Evolutionary conservation across 2,797 vertebrate species (phyloP).

Genomic region (Calcarius lapponicus): DNA sequence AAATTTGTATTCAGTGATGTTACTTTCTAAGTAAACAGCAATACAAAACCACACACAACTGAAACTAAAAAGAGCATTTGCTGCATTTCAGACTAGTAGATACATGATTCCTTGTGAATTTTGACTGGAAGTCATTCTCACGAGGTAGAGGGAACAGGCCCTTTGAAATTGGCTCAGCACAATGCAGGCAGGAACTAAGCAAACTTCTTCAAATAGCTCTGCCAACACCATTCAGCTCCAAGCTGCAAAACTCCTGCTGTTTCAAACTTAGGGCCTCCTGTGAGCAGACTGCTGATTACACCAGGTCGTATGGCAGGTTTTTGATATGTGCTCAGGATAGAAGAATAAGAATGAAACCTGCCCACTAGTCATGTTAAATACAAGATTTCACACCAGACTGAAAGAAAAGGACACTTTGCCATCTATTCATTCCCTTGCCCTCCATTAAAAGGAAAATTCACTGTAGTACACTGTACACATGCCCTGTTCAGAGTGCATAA

Average conservation of each 20-base stretch:
- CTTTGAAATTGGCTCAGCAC: conserved; percentile 13
- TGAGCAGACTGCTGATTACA: conserved; percentile 43
- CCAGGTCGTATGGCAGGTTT: conserved; percentile 17
- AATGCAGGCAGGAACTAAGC: conserved; percentile 34
- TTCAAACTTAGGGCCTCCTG: conserved; percentile 17
- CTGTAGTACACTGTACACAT: background rate
- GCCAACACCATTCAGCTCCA: conserved; percentile 44
- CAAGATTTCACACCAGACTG: background rate
- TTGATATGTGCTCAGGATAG: background rate
- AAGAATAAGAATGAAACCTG: background rate
- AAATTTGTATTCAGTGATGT: background rate
- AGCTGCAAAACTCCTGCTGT: conserved; percentile 33
- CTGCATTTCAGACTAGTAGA: background rate
- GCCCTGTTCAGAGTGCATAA: background rate
- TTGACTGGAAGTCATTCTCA: conserved; percentile 39
- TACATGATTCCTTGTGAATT: conserved; percentile 47
- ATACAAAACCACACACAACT: background rate
- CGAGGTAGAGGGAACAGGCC: background rate
- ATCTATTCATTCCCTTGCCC: background rate
- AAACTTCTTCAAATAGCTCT: conserved; percentile 49
- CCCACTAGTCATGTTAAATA: background rate
- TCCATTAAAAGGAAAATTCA: background rate
- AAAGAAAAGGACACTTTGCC: background rate
- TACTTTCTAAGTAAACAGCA: background rate
- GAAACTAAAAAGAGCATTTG: background rate